phyloP scores from a whole-genome alignment of 2,113 vertebrate genomes.

The Dipodomys stephensi region DNA sequence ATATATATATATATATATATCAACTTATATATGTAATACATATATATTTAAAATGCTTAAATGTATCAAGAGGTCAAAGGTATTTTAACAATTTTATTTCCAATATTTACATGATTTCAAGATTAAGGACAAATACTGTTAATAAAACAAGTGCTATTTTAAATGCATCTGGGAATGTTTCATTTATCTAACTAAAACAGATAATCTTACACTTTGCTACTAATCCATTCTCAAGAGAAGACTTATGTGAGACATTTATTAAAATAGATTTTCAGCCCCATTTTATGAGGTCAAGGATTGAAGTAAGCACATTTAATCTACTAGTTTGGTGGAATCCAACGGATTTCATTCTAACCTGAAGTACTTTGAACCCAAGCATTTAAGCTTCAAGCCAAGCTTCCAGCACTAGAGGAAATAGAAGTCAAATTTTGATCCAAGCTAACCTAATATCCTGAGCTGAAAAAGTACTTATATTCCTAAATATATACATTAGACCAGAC shows the following conservation, averaged over 20 bases:
- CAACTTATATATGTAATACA: not conserved
- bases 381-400: conserved; percentile 62
- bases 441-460: conserved; percentile 63
- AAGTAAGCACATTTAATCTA: conserved; percentile 67
- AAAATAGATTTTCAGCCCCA: conserved; percentile 54
- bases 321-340: conserved; percentile 64
- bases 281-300: conserved; percentile 67
- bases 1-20: not conserved
- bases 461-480: conserved; percentile 62
- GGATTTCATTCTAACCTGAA: conserved; percentile 71
- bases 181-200: conserved; percentile 64
- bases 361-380: conserved; percentile 63
- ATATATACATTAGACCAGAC: conserved; percentile 9
- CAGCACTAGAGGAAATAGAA: conserved; percentile 50
- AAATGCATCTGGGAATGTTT: conserved; percentile 59
- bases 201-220: conserved; percentile 59
- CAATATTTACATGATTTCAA: conserved; percentile 61
- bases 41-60: not conserved
- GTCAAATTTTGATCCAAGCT: conserved; percentile 59
- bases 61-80: not conserved
- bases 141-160: conserved; percentile 64
- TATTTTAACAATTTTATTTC: conserved; percentile 24
- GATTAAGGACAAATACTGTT: conserved; percentile 31
- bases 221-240: conserved; percentile 59
- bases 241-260: conserved; percentile 61